Base-by-base conservation (phyloP, 1,140 invertebrate species). In the Ips typographus region DNA sequence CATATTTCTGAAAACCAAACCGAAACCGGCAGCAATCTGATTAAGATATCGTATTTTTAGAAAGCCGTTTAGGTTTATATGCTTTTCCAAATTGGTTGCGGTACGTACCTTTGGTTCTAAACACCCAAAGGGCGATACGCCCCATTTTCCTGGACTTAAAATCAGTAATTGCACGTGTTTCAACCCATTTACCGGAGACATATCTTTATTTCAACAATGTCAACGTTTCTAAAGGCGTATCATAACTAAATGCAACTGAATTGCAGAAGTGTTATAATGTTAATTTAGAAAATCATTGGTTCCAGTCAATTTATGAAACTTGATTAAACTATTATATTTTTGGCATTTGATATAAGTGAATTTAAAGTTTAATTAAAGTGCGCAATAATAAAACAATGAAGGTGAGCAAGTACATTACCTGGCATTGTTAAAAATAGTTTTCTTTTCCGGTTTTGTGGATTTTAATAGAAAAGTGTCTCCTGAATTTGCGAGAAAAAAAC, bases 131-230 rank as follows among this genome's bases (percentile, higher is more conserved):
- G 62, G 62, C 2, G 62, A 65, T 1, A 65, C 43, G 2, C 40
- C 41, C 62, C 62, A 65, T 43, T 65, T 65, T 4, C 51, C 49
- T 6, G 62, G 62, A 6, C 51, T 42, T 40, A 65, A 22, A 42
- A 55, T 65, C 5, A 65, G 53, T 56, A 65, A 38, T 42, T 65
- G 62, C 7, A 65, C 62, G 39, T 56, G 43, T 6, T 62, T 62
- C 41, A 62, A 52, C 2, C 39, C 60, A n/a, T 38, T 47, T 38
- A 41, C 41, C 3, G 8, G 38, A 53, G 51, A 53, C 22, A 22
- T 22, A 47, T 47, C 44, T 47, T 47, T 47, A 4, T 47, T 47
- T 47, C 44, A 4, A 47, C n/a, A 47, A 47, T 47, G 22, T 22
- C 22, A 22, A 22, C 22, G 22, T 47, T 47, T 5, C n/a, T 47